phyloP scores from a whole-genome alignment of 2,113 vertebrate genomes.

The Centropristis striata region DNA sequence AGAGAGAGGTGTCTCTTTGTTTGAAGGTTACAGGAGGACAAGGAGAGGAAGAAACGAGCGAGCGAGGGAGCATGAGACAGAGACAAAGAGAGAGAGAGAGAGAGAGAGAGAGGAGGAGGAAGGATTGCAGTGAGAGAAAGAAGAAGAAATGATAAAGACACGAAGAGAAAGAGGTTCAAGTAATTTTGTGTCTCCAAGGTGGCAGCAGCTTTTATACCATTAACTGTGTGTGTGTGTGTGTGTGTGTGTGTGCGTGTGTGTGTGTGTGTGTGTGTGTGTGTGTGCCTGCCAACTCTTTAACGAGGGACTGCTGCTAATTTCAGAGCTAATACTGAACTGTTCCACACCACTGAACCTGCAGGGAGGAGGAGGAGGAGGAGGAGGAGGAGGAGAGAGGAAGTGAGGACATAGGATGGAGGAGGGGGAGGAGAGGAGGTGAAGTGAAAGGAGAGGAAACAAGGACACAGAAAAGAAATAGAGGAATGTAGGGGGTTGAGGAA shows the following conservation, averaged over 20 bases:
- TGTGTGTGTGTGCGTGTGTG: constrained; percentile 25
- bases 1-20: constrained; percentile 40
- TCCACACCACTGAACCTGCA: constrained; percentile 90
- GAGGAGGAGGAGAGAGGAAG: constrained; percentile 48
- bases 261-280: constrained; percentile 18
- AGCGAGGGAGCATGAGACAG: constrained; percentile 14
- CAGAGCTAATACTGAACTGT: constrained; percentile 96
- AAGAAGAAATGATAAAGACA: constrained; percentile 54
- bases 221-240: constrained; percentile 74
- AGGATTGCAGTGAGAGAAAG: neutral
- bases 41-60: neutral
- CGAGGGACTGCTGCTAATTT: constrained; percentile 96
- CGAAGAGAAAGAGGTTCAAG: constrained; percentile 75
- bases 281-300: constrained; percentile 92
- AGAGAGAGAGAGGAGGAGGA: neutral
- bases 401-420: constrained; percentile 73
- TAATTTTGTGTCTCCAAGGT: constrained; percentile 85
- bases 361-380: constrained; percentile 80
- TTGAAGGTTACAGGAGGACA: constrained; percentile 67
- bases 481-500: neutral
- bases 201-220: constrained; percentile 88
- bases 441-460: neutral
- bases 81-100: constrained; percentile 25
- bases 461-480: no score
- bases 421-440: neutral